Conservation (phyloP, 2,797 vertebrate species). For the Silurus lanzhouensis region DNA sequence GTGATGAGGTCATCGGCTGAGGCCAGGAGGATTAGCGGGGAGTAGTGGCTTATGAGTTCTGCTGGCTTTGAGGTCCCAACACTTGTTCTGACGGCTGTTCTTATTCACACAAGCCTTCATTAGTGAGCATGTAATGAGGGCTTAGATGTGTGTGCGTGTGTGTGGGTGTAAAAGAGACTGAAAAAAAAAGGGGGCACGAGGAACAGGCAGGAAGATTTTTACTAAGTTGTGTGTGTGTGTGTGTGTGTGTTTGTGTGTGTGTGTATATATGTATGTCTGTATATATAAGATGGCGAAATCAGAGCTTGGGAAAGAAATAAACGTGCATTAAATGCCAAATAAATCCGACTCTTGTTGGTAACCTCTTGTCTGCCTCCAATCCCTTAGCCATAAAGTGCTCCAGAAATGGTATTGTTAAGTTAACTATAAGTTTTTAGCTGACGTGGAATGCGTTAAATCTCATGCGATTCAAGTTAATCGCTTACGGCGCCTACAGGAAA, state of each 20-base stretch:
- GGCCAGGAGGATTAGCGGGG: constrained; percentile 34
- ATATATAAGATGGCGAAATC: no score
- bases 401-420: no score
- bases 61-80: constrained; percentile 39
- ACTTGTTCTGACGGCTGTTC: constrained; percentile 40
- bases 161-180: constrained; percentile 27
- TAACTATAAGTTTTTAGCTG: background rate
- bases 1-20: constrained; percentile 26
- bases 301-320: no score
- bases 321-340: no score
- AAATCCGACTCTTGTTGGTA: no score
- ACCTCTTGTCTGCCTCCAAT: no score
- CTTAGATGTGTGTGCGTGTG: constrained; percentile 10
- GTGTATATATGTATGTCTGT: no score
- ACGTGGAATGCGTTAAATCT: background rate
- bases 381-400: no score
- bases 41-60: constrained; percentile 27
- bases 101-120: constrained; percentile 51
- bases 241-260: no score
- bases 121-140: constrained; percentile 35
- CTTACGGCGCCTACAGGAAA: background rate
- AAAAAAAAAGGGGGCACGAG: background rate
- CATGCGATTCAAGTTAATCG: constrained; percentile 1
- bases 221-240: background rate
- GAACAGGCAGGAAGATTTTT: background rate